Evolutionary conservation across 2,113 vertebrate genomes (phyloP), one percentile per base, ranked within the genome.

Genomic region (Ctenodactylus gundi): DNA sequence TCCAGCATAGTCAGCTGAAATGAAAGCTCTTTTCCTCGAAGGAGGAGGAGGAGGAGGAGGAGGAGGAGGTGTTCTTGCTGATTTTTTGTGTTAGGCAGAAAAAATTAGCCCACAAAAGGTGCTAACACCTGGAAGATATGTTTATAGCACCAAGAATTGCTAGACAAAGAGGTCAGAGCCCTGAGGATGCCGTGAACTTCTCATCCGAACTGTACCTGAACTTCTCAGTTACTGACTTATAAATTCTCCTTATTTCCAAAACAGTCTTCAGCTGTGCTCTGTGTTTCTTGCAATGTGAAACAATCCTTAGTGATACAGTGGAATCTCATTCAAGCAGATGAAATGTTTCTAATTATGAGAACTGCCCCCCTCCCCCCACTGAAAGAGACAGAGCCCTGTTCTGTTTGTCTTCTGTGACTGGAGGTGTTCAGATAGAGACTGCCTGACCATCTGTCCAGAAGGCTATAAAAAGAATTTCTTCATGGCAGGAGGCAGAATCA

Each of bases 341-440:
- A 87, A 88, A 89, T 77, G 44, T 81, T 91, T 86, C 87, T 86
- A 67, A 62, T 87, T 58, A 85, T 77, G 55, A 88, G 51, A 87
- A 46, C 23, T 31, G 13, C 13, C 36, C 81, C 46, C 25, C 29
- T 11, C 36, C 81, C 46, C 25, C 29, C 53, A 75, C 60, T 92
- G 53, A 92, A 90, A n/a, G 58, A 31, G 25, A n/a, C 64, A 4
- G 3, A 44, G n/a, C 76, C 70, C 65, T 84, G 18, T 25, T 93
- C 62, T 31, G 58, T 39, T 80, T 4, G 6, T 94, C 72, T 90
- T 80, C 75, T 0, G 0, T 85, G 34, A 41, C 60, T 62, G 34
- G 81, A 96, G 81, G 44, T 91, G 20, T 73, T 49, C 75, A 29
- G 36, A n/a, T 34, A 89, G 72, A 76, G 57, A 44, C 17, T 67